Base-by-base conservation (phyloP, 2,888 invertebrate species). In the Bellardia pandia region DNA sequence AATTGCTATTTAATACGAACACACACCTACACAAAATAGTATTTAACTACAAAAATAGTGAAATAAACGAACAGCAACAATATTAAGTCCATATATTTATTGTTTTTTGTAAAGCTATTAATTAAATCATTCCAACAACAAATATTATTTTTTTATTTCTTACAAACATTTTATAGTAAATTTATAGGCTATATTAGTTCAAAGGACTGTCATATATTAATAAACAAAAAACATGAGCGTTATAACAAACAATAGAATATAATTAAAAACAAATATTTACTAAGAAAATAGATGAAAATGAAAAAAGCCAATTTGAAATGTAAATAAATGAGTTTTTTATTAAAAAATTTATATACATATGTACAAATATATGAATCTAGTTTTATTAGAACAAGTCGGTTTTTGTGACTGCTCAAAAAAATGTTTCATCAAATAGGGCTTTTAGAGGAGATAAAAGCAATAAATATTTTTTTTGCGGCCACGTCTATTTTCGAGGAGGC, bases 241-340 rank as follows among this genome's bases (percentile, higher is more conserved):
- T 6, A 37, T 37, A n/a, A 56, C 60, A 72, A 58, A 85, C 23
- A 71, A 74, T 37, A 72, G 2, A 2, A 40, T 14, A 42, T 42
- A 68, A 64, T 8, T 30, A 56, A 58, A 56, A 14, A 66, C 33
- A 77, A 80, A 69, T 77, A 80, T 68, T 16, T 80, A 58, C 48
- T 48, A 69, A 68, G 33, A 51, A 83, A 75, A 45, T 74, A 62
- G 33, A 37, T 51, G 33, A 72, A 69, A 45, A 45, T 45, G 11
- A 75, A 75, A 40, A 5, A 72, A 82, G 75, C 30, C 30, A 69
- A 62, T 82, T 53, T 83, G 53, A 62, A 83, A 40, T 87, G 87
- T 87, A 87, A 81, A 87, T 87, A 87, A 81, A 86, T 37, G n/a
- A 84, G 51, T 74, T 72, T 78, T 79, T 78, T 74, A 66, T 69